Base-by-base conservation (phyloP, 2,888 invertebrate species). In the Hemistola chrysoprasaria region DNA sequence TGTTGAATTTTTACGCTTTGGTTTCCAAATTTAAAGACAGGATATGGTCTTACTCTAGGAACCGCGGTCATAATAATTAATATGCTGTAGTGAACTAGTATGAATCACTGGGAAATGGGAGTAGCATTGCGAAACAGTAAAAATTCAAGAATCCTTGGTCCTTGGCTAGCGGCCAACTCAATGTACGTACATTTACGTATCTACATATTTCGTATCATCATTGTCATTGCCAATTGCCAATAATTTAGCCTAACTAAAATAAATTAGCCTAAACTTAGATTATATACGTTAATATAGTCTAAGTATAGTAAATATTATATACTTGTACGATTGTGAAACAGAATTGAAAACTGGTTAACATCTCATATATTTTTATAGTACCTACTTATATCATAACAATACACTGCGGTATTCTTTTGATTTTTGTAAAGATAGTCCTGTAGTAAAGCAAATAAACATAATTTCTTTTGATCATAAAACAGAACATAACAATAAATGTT, bases 101-200 rank as follows among this genome's bases (percentile, higher is more conserved):
- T 37, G 37, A 43, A 37, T 28, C 41, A 49, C 44, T 48, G 11
- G 29, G 31, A 48, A 36, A 43, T 48, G 11, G 29, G 31, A 48
- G 34, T 48, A 37, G 32, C 43, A 47, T 11, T 36, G 41, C 26
- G 32, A 33, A 50, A 35, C 31, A 33, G 27, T 43, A 50, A 49
- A 52, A 49, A 46, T 38, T 42, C 44, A 31, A 49, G 40, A 47
- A 60, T 59, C 56, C 53, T 71, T 75, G 75, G 73, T 58, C 56
- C 52, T 71, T 75, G 75, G 73, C 65, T 6, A 20, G n/a, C 11
- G 35, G 69, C 75, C 75, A 76, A 64, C 46, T 11, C 11, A 21
- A 28, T 48, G 39, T 51, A 40, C 44, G n/a, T n/a, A n/a, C n/a
- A n/a, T 16, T 16, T 16, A 16, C 16, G n/a, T n/a, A 46, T 39